These are phyloP conservation scores for Ptilonorhynchus violaceus DNA, from an alignment of 2,113 vertebrate genomes.

Conservation along the genomic window DNA sequence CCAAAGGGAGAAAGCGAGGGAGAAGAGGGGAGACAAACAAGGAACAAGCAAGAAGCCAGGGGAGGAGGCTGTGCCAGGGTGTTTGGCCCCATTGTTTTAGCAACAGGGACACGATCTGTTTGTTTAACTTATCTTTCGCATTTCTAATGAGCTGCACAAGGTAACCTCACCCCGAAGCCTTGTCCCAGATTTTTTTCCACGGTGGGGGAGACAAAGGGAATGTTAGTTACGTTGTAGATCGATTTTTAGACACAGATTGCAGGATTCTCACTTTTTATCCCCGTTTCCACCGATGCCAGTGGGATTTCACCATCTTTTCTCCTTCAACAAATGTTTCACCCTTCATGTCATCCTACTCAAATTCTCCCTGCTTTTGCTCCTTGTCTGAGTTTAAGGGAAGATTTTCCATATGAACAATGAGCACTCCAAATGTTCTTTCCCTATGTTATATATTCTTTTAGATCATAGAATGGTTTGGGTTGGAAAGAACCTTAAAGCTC, in stretches of 20 bases:
- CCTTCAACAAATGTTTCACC: background rate
- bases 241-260: background rate
- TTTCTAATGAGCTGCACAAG: background rate
- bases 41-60: background rate
- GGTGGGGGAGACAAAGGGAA: background rate
- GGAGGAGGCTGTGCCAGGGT: background rate
- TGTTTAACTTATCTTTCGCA: background rate
- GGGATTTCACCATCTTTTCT: background rate
- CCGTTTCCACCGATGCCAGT: background rate
- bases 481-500: background rate
- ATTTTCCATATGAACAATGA: background rate
- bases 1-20: background rate
- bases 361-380: background rate
- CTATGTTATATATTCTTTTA: background rate
- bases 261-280: background rate
- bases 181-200: background rate
- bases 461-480: background rate
- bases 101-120: background rate
- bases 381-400: background rate
- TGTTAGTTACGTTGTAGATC: background rate
- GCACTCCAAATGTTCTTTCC: background rate
- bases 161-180: background rate
- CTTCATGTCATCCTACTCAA: background rate
- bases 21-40: background rate
- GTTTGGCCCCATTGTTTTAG: background rate